Base-by-base conservation (phyloP, 1,140 invertebrate genomes). In the Listronotus bonariensis region DNA sequence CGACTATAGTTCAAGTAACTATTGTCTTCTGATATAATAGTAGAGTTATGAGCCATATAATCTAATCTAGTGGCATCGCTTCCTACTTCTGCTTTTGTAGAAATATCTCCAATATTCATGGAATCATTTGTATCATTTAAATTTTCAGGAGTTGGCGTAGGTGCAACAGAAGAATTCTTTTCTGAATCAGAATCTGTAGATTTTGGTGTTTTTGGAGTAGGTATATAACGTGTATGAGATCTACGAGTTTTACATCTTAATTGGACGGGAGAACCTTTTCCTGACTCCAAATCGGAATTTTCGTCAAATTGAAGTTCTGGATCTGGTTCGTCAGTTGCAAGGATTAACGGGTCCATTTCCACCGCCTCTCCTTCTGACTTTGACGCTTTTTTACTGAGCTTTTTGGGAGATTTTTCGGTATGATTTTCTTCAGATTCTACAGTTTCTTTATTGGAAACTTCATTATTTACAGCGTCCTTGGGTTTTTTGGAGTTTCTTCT, bases 161-260 rank as follows among this genome's bases (percentile, higher is more conserved):
- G 53, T 10, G 58, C 41, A 6, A 61, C 58, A 14, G 59, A 46
- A 18, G 34, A 59, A 12, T 63, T 62, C 26, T 45, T 61, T 45
- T 62, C 65, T 1, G 56, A 59, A 11, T 69, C 59, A 11, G 70
- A 60, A n/a, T 69, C 59, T 10, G 67, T 17, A 15, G 58, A 55
- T 69, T 75, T 77, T 9, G 76, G 77, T 8, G 77, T 77, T 64
- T 76, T 78, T 48, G 77, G 76, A 14, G 76, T 78, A 1, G 77
- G 76, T 10, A 77, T 72, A 45, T 77, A 76, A 34, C 76, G 51
- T 14, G 74, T 73, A 38, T 74, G 71, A 8, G 76, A 77, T 40
- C 77, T 55, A 18, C 77, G 64, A 0, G 77, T 79, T 53, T 48
- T 70, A 56, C 76, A 77, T 40, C 77, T 69, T 6, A 38, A 57